Conservation (phyloP, 2,113 vertebrate species). For the Dicerorhinus sumatrensis region DNA sequence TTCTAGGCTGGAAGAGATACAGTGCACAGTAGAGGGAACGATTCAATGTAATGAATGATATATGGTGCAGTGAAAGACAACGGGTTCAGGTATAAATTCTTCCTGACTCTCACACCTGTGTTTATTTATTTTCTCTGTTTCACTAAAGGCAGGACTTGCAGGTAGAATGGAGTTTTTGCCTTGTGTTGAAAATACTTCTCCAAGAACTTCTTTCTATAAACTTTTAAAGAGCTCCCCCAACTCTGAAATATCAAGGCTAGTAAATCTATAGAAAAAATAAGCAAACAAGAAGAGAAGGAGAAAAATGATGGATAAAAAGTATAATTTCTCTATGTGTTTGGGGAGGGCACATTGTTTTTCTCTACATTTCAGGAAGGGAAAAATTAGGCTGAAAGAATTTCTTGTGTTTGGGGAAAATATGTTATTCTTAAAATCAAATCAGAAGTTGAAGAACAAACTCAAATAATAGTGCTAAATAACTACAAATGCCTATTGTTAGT, state of each 20-base stretch:
- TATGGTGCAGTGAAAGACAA: rapidly evolving
- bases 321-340: not conserved
- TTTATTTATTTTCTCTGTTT: not conserved
- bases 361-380: not conserved
- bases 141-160: not conserved
- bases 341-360: not conserved
- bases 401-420: not conserved
- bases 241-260: not conserved
- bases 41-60: not conserved
- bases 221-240: not conserved
- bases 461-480: slow-evolving; percentile 24
- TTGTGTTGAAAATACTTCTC: not conserved
- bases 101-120: not conserved
- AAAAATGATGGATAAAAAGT: not conserved
- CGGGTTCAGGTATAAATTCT: not conserved
- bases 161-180: not conserved
- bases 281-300: not conserved
- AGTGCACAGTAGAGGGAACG: not conserved
- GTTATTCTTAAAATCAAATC: not conserved
- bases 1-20: not conserved
- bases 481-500: not conserved
- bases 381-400: not conserved
- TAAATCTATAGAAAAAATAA: not conserved
- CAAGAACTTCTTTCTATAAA: not conserved
- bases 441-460: slow-evolving; percentile 8